phyloP scores from a whole-genome alignment of 92 coral and sea anemone genomes.

The Desmophyllum pertusum region DNA sequence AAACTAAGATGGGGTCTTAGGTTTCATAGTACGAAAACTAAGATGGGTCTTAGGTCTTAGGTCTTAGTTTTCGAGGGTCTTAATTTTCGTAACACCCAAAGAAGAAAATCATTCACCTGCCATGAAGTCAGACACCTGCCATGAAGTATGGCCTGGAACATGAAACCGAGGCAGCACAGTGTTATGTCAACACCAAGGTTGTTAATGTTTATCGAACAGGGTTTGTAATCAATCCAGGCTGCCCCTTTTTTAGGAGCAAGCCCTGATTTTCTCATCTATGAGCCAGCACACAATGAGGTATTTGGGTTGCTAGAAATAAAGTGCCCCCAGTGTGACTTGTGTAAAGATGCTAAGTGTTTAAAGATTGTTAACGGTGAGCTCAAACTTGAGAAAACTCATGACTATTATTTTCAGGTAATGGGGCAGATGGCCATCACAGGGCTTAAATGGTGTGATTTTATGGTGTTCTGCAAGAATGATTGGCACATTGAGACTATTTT shows the following conservation, averaged over 20 bases:
- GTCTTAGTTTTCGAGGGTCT: too few relatives aligned
- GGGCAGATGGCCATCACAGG: conserved; percentile 47
- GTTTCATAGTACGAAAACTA: too few relatives aligned
- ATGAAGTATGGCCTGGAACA: background rate
- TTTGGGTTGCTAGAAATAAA: conserved; percentile 36
- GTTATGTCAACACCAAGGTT: background rate
- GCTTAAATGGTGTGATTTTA: conserved; percentile 32
- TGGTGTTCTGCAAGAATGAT: conserved; percentile 40
- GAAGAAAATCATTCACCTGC: too few relatives aligned
- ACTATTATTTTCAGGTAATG: conserved; percentile 45
- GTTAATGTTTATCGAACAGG: conserved; percentile 25
- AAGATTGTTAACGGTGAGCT: conserved; percentile 26
- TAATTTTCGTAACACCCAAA: background rate
- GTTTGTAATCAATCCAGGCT: conserved; percentile 31
- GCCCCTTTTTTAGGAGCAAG: conserved; percentile 30
- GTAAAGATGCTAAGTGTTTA: conserved; percentile 22
- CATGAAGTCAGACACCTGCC: conserved; percentile 3
- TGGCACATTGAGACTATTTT: conserved; percentile 38
- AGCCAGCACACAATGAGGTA: background rate
- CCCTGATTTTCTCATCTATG: conserved; percentile 25
- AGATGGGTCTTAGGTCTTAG: too few relatives aligned
- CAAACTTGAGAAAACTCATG: conserved; percentile 17
- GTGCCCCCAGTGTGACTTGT: conserved; percentile 14
- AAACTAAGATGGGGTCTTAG: too few relatives aligned
- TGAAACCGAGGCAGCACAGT: background rate